phyloP scores from a whole-genome alignment of 2,888 invertebrate genomes.

The Agrilus cyanescens region DNA sequence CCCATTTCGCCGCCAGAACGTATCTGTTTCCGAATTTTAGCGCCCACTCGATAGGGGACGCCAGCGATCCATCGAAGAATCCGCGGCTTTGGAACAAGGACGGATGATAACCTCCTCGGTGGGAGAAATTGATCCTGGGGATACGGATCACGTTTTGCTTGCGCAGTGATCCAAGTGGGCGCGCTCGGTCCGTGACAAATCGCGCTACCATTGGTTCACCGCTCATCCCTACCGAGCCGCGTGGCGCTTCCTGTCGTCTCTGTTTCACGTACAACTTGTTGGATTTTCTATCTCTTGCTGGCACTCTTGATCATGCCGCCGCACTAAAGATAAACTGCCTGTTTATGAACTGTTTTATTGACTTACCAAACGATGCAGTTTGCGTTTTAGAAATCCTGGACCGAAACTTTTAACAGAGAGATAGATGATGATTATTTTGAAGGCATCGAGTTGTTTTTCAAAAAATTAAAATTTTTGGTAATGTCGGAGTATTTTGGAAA shows the following conservation, averaged over 20 bases:
- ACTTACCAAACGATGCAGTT: slow-evolving; percentile 12
- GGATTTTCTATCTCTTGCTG: slow-evolving; percentile 15
- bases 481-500: slow-evolving; percentile 24
- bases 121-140: slow-evolving; percentile 26
- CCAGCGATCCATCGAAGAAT: slow-evolving; percentile 23
- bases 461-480: background rate
- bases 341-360: slow-evolving; percentile 14
- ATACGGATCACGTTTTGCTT: slow-evolving; percentile 33
- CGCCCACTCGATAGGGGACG: slow-evolving; percentile 38
- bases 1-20: slow-evolving; percentile 42
- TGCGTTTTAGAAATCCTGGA: too few species aligned
- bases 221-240: slow-evolving; percentile 33
- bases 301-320: slow-evolving; percentile 9
- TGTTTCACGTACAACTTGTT: slow-evolving; percentile 5
- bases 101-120: slow-evolving; percentile 16
- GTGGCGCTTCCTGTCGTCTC: slow-evolving; percentile 9
- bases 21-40: slow-evolving; percentile 38
- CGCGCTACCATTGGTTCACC: slow-evolving; percentile 48
- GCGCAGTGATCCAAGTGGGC: slow-evolving; percentile 36
- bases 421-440: background rate
- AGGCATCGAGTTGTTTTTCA: background rate
- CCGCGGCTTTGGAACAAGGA: slow-evolving; percentile 22
- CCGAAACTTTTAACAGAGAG: slow-evolving; percentile 10
- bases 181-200: slow-evolving; percentile 42
- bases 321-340: slow-evolving; percentile 8